These are phyloP conservation scores for Todus mexicanus DNA, from an alignment of 2,797 vertebrate species.

Conservation along the genomic window DNA sequence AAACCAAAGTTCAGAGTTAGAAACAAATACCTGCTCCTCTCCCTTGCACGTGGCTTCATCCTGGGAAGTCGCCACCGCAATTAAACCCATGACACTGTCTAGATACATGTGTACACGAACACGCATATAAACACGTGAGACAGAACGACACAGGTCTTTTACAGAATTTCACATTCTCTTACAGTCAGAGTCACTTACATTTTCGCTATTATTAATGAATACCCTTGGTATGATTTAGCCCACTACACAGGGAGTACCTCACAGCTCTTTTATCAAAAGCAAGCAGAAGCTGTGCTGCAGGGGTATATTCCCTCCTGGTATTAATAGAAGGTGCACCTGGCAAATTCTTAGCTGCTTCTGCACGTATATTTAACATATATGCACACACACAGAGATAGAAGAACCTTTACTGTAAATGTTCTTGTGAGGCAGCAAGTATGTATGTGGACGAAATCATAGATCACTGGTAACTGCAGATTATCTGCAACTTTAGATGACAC, in stretches of 20 bases:
- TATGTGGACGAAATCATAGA: not conserved
- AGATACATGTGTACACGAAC: rapidly evolving
- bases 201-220: not conserved
- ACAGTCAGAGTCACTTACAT: not conserved
- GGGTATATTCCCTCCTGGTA: not conserved
- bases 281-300: not conserved
- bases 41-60: not conserved
- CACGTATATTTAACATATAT: not conserved
- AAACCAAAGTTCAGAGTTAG: not conserved
- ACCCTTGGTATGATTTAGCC: not conserved
- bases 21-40: not conserved
- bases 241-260: not conserved
- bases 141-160: not conserved
- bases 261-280: not conserved
- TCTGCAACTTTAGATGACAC: not conserved
- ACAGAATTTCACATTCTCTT: not conserved
- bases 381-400: not conserved
- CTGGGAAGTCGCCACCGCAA: not conserved
- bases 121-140: rapidly evolving
- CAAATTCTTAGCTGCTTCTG: conserved; percentile 4
- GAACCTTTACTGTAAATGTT: not conserved
- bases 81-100: not conserved
- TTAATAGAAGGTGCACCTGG: not conserved
- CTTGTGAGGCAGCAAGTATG: not conserved
- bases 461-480: not conserved